Base-by-base conservation (phyloP, 2,888 invertebrate species). In the Mamestra brassicae region DNA sequence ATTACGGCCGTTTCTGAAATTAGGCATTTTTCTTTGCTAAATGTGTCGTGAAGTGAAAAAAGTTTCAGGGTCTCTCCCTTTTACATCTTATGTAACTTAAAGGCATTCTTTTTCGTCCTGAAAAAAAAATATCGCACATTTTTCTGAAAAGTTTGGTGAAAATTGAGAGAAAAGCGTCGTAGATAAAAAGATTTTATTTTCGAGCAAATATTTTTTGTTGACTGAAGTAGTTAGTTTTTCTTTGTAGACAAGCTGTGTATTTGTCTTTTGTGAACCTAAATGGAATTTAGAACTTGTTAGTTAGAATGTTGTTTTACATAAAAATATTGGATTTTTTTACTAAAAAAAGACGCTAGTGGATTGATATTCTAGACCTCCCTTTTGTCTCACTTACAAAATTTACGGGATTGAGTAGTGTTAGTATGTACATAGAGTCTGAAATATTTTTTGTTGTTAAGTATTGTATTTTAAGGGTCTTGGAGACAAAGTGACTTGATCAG, bases 11-110 rank as follows among this genome's bases (percentile, higher is more conserved):
- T 74, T 78, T 65, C 71, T 71, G 68, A 87, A 89, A 88, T 88
- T 87, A 88, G 86, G 81, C 84, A 87, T 88, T 88, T 85, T 83
- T 87, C 85, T 82, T 80, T 80, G 80, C 85, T 80, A 84, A 88
- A 87, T 89, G 89, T 88, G 79, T 80, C 84, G 80, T 79, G 81
- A 85, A 87, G 84, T 80, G 84, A 84, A 85, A 86, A 87, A 85
- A 80, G 77, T 82, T 87, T 78, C 75, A 76, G 57, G 54, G 64
- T 63, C 71, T 1, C 26, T 26, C 60, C 60, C 76, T 74, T 83
- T 76, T 68, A 76, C 74, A 45, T 71, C 63, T 81, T 78, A 68
- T 76, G 73, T 87, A 81, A 84, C 68, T 76, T 80, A 55, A 72
- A 71, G 74, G 78, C 75, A 81, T 85, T 81, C 73, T 75, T 78